A percentile compares a stretch with the other conserved stretches of the same genome.
Evolutionary conservation across 1,140 invertebrate species (phyloP).

Genomic region (Chelonus insularis): DNA sequence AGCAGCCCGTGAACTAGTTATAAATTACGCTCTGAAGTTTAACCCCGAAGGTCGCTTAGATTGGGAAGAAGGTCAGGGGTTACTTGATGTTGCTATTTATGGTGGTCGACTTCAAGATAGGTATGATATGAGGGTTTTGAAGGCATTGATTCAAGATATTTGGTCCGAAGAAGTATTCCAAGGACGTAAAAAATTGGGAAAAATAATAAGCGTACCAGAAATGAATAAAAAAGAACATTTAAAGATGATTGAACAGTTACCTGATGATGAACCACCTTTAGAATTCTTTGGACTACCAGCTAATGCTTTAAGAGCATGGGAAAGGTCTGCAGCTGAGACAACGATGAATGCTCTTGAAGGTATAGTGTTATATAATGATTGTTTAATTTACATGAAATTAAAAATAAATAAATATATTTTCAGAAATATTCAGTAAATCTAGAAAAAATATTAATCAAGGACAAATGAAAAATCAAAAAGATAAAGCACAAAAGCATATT

Average conservation of each 20-base stretch:
- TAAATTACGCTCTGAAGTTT: constrained; percentile 58
- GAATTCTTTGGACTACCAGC: constrained; percentile 77
- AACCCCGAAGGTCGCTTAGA: constrained; percentile 41
- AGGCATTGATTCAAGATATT: constrained; percentile 74
- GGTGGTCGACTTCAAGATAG: constrained; percentile 85
- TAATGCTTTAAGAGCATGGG: constrained; percentile 80
- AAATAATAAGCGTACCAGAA: constrained; percentile 60
- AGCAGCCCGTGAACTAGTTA: constrained; percentile 74
- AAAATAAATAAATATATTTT: constrained; percentile 11
- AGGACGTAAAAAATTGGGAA: constrained; percentile 63
- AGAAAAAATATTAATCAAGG: constrained; percentile 26
- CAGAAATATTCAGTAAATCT: neutral
- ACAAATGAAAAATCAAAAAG: constrained; percentile 20
- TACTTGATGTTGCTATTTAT: constrained; percentile 83
- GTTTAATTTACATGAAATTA: constrained; percentile 2
- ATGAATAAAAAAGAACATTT: constrained; percentile 65
- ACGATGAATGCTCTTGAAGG: constrained; percentile 70
- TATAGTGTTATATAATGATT: constrained; percentile 37
- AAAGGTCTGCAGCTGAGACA: constrained; percentile 68
- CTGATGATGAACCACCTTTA: constrained; percentile 70
- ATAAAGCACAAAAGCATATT: constrained; percentile 34
- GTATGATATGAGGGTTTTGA: constrained; percentile 75
- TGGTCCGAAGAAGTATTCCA: constrained; percentile 68
- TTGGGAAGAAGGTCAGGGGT: constrained; percentile 80
- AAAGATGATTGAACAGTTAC: constrained; percentile 65